These are phyloP conservation scores for Sphaerodactylus townsendi DNA, from an alignment of 2,113 vertebrate genomes.

Conservation along the genomic window DNA sequence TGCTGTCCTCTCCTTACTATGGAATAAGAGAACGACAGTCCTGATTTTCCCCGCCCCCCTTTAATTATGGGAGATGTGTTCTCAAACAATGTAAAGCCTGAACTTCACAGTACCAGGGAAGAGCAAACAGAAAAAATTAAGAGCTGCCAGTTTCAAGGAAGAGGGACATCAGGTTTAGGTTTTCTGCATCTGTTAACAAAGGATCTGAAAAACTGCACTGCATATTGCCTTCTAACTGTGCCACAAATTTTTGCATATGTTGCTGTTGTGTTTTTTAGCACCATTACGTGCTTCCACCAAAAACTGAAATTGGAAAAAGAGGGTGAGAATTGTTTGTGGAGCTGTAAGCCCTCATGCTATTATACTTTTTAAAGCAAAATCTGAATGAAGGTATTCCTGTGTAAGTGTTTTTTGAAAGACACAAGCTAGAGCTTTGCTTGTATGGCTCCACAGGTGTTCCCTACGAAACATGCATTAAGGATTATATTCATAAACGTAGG, in stretches of 20 bases:
- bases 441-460: neutral
- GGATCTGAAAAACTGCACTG: neutral
- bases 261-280: neutral
- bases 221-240: neutral
- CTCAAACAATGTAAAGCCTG: neutral
- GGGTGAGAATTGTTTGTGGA: neutral
- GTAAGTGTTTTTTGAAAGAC: constrained; percentile 15
- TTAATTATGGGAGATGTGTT: neutral
- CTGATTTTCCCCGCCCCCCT: neutral
- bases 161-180: neutral
- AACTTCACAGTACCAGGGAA: too few species aligned
- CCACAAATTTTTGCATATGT: neutral
- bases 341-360: neutral
- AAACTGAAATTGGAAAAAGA: constrained; percentile 8
- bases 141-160: neutral
- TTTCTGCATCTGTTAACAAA: neutral
- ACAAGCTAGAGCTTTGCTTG: neutral
- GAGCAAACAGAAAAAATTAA: neutral
- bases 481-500: too few species aligned
- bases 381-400: neutral
- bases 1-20: neutral
- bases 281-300: neutral
- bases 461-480: neutral
- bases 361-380: constrained; percentile 32
- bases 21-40: neutral